phyloP scores from a whole-genome alignment of 2,888 invertebrate genomes.

The Terebella lapidaria region DNA sequence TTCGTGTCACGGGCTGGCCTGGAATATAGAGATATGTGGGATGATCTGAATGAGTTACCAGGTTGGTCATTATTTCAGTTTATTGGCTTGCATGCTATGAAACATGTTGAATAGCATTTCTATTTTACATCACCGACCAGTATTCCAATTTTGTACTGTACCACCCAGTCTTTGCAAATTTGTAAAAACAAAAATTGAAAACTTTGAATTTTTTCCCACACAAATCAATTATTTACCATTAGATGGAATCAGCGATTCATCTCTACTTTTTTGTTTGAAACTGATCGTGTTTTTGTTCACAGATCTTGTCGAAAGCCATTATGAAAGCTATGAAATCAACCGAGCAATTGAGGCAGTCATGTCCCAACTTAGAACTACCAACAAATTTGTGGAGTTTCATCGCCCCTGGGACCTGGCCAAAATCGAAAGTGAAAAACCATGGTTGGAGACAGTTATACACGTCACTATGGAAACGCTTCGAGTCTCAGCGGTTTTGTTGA shows the following conservation, averaged over 20 bases:
- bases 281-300: not conserved
- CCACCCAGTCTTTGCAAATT: too few relatives aligned
- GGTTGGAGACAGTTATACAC: slow-evolving; percentile 68
- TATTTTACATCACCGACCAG: too few relatives aligned
- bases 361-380: slow-evolving; percentile 69
- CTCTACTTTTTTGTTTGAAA: not conserved
- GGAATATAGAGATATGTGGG: slow-evolving; percentile 52
- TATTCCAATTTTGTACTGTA: not conserved
- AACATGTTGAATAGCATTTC: too few relatives aligned
- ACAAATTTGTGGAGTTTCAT: slow-evolving; percentile 78
- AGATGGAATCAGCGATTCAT: too few relatives aligned
- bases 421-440: slow-evolving; percentile 38
- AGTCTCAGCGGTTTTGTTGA: slow-evolving; percentile 71
- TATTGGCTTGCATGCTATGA: not conserved
- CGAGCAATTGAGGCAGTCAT: slow-evolving; percentile 75
- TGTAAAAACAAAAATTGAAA: too few relatives aligned
- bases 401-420: slow-evolving; percentile 85
- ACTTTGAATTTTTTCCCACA: too few relatives aligned
- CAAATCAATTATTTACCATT: too few relatives aligned
- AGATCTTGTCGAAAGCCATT: slow-evolving; percentile 62
- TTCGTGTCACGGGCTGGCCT: slow-evolving; percentile 50
- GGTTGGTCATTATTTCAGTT: slow-evolving; percentile 54
- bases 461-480: slow-evolving; percentile 80
- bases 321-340: slow-evolving; percentile 74
- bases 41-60: slow-evolving; percentile 59